Base-by-base conservation (phyloP, 2,888 invertebrate genomes). In the Notocelia uddmanniana region DNA sequence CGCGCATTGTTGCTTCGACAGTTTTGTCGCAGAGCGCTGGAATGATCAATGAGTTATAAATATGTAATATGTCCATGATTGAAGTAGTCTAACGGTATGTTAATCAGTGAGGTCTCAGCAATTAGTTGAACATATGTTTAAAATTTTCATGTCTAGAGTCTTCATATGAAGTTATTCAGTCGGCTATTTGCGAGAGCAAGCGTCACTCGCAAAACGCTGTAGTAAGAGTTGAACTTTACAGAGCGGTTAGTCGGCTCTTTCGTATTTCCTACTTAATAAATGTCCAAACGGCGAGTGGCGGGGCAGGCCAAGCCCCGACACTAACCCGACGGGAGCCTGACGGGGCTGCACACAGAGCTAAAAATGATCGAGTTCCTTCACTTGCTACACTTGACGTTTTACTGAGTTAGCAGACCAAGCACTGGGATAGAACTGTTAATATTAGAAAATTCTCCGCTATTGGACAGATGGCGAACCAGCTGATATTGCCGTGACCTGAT, bases 241-340 rank as follows among this genome's bases (percentile, higher is more conserved):
- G 76, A 69, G 77, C 74, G 74, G 77, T 76, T 77, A 77, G 76
- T 72, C 76, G 75, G 83, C 80, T 79, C 79, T 79, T 84, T 80
- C 82, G 82, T 85, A 84, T 86, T 86, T 86, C 83, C 83, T 87
- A 86, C 84, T 89, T 88, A 87, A 88, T 91, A 90, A 89, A 87
- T 81, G 90, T 89, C 88, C 79, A 77, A 81, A 79, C 73, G 79
- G 76, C 76, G 77, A 80, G 76, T 73, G 73, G 62, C 76, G 74
- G 73, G 78, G 69, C 78, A 78, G 78, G 77, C 75, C 79, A 75
- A 75, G 75, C 78, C 76, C 76, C 84, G 91, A 91, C 89, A 81
- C 79, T 91, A 91, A 91, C 87, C 86, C 84, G 91, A 91, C 89
- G 78, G 73, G 78, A 75, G 83, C 74, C 76, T 85, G 91, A 89